Evolutionary conservation across 2,797 vertebrate genomes (phyloP), one percentile per base, ranked within the genome.

Genomic region (Epinephelus coioides): DNA sequence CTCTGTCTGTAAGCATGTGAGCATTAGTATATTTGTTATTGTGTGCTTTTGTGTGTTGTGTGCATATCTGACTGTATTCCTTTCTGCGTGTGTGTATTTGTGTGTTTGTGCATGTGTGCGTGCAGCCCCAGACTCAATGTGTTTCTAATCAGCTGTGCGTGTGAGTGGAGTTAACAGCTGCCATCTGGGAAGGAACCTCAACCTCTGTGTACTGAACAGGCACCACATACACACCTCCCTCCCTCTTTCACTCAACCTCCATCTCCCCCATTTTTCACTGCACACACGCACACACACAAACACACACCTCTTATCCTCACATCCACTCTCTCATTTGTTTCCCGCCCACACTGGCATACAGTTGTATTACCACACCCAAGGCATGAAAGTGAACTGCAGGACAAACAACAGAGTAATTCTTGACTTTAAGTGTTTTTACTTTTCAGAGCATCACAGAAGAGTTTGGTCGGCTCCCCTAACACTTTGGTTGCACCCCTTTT

Each of bases 131-230:
- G 84, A 92, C 90, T 88, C 94, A 95, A 95, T 95, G 93, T 96
- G 95, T 93, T 95, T 95, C 94, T 88, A 94, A 95, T 96, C 95
- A 95, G 93, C 92, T 94, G 93, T 95, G 94, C 92, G 93, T 95
- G 94, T 94, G 94, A 96, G 95, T 87, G 66, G 77, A 94, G 94
- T 94, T 96, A 95, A 96, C 94, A 93, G 95, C 93, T 96, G 95
- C 95, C 95, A 95, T 96, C 94, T 96, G 95, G 94, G 91, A 91
- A 91, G 86, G 89, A 95, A 92, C 91, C 92, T 92, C 91, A 93
- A 88, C 91, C 94, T 94, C 88, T 93, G 92, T 92, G 94, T 94
- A 93, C 91, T 90, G 89, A 94, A 88, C 89, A 88, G 70, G 69
- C 89, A 91, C 88, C 82, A 78, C 75, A 79, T 73, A 73, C 73